A percentile compares a stretch with the other conserved stretches of the same genome.
These are phyloP conservation scores for Pyrgilauda ruficollis DNA, from an alignment of 2,113 vertebrate species.

Conservation along the genomic window DNA sequence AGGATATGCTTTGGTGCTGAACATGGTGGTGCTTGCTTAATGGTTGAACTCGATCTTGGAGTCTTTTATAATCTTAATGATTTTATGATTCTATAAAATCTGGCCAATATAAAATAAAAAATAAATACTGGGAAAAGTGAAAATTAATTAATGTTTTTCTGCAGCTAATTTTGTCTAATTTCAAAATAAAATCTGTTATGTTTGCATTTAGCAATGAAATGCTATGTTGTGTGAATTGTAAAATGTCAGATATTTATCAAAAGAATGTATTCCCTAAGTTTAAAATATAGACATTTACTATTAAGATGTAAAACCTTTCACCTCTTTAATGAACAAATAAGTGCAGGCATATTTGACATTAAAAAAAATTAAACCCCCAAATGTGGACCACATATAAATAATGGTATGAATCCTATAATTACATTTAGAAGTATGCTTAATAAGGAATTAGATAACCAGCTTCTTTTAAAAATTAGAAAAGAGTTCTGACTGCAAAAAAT, in stretches of 20 bases:
- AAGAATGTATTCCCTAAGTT: not conserved
- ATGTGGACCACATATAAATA: not conserved
- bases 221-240: not conserved
- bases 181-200: not conserved
- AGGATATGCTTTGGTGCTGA: not conserved
- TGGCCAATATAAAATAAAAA: not conserved
- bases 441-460: not conserved
- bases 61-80: not conserved
- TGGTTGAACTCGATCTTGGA: not conserved
- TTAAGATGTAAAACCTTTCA: not conserved
- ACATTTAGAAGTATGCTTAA: not conserved
- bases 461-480: not conserved
- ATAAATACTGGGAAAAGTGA: not conserved
- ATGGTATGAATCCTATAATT: not conserved
- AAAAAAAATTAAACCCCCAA: not conserved
- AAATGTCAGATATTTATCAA: not conserved
- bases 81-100: not conserved
- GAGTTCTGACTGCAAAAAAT: not conserved
- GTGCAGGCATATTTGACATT: not conserved
- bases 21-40: not conserved
- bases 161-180: not conserved
- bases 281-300: not conserved
- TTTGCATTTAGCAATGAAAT: not conserved
- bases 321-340: not conserved
- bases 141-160: not conserved